Base-by-base conservation (phyloP, 2,113 vertebrate species). In the Urocitellus parryii region DNA sequence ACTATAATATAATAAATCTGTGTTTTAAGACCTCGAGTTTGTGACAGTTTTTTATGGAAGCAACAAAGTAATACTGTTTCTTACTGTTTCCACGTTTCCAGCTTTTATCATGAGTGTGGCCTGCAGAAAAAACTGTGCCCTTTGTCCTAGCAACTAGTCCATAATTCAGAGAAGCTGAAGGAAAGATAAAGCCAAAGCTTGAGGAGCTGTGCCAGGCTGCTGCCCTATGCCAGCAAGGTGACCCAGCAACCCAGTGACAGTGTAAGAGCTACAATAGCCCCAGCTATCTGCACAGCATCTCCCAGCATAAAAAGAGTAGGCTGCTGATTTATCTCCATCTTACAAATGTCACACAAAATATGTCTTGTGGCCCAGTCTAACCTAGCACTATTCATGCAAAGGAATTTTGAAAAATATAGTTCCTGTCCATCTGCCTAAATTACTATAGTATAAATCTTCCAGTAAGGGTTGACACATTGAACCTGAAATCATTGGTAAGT, bases 101-200 rank as follows among this genome's bases (percentile, higher is more conserved):
- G 39, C 27, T 56, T 78, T 63, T 72, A 80, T 34, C 51, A 5
- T 90, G 65, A 42, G 5, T 73, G 20, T 39, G 11, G 25, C 45
- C 79, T 80, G n/a, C 45, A n/a, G 7, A 45, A 45, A 72, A 48
- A 29, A 4, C 0, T 17, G 37, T 58, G 27, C 6, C 6, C 29
- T 73, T 73, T 67, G 11, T 39, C 20, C 17, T 9, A 27, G 67
- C 7, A 61, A 53, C 34, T 58, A 70, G 82, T 67, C 37, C 39
- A 77, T 58, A 94, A 82, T 70, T 61, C 39, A 42, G 87, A 81
- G 72, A 81, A 82, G 22, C 78, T 51, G 63, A 92, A 61, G 39
- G 27, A 83, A 18, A 65, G 51, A 29, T 51, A 80, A 70, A 42
- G 12, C 11, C 42, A 86, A 42, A 68, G 20, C 8, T 27, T 39